Base-by-base conservation (phyloP, 1,140 invertebrate genomes). In the Zeugodacus cucurbitae region DNA sequence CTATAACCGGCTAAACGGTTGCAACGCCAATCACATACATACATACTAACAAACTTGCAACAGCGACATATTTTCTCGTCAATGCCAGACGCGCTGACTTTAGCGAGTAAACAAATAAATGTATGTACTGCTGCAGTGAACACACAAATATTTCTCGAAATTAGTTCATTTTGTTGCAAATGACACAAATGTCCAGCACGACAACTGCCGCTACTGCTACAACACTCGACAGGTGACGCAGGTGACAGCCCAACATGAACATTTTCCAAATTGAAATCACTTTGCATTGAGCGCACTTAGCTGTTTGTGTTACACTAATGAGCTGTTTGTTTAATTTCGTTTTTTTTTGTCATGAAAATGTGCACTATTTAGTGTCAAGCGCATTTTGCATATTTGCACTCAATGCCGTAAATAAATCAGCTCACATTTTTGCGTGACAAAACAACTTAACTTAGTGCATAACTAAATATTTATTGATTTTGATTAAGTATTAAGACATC, bases 211-310 rank as follows among this genome's bases (percentile, higher is more conserved):
- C 64, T 32, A 7, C 7, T n/a, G n/a, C n/a, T n/a, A n/a, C n/a
- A 41, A 82, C 74, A 82, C 44, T 48, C n/a, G 74, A 54, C 74
- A n/a, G n/a, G n/a, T 70, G 34, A 70, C 67, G 37, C 74, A 82
- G 74, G 74, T 82, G 41, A 82, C 74, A 54, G n/a, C 74, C 2
- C 74, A 29, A 32, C 41, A 82, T 82, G 74, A 48, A 48, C 48
- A 54, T 82, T 82, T 82, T 82, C 20, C 26, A 48, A 82, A 82
- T 82, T 82, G 74, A 82, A 82, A 82, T 54, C 74, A 82, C 74
- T 82, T 82, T 29, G 11, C 22, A 41, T 34, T 41, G 34, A n/a
- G 37, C 37, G 54, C 20, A 20, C 54, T 26, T 3, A 32, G 26
- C 29, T 26, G 2, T 54, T 82, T 82, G 44, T 82, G 74, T 48